These are phyloP conservation scores for Tetragnatha versicolor DNA, from an alignment of 1,140 invertebrate genomes.

Conservation along the genomic window DNA sequence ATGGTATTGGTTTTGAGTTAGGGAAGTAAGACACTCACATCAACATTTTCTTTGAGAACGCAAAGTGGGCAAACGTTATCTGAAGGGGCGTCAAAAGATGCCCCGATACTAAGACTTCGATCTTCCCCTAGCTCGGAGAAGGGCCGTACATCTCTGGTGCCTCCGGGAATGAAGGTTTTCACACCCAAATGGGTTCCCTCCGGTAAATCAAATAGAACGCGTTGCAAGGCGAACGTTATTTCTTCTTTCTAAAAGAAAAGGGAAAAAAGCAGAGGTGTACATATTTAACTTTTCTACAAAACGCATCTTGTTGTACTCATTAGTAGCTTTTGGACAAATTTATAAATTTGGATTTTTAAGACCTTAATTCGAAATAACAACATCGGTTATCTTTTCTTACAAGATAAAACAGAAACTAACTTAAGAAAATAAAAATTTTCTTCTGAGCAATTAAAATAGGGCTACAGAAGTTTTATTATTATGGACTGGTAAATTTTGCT, in stretches of 20 bases:
- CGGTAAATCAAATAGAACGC: neutral
- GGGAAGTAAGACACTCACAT: conserved; percentile 1
- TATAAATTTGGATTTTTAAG: too few species aligned
- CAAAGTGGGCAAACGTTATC: neutral
- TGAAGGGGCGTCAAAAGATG: neutral
- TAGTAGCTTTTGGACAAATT: too few species aligned
- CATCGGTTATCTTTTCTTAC: too few species aligned
- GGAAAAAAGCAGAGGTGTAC: neutral
- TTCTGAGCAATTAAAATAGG: too few species aligned
- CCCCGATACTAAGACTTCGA: neutral
- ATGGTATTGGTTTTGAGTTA: too few species aligned
- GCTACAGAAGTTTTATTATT: too few species aligned
- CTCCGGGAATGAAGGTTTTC: neutral
- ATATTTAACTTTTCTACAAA: neutral
- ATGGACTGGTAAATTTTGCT: too few species aligned
- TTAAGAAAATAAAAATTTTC: too few species aligned
- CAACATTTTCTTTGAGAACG: neutral
- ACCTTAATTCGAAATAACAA: too few species aligned
- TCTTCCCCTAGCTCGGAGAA: neutral
- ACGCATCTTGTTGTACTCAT: too few species aligned
- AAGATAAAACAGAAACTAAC: too few species aligned
- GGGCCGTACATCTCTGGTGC: too few species aligned
- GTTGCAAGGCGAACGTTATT: neutral
- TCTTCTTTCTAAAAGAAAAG: neutral
- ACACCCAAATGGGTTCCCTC: neutral